Evolutionary conservation across 1,140 invertebrate genomes (phyloP).

Genomic region (Subanguina moxae): DNA sequence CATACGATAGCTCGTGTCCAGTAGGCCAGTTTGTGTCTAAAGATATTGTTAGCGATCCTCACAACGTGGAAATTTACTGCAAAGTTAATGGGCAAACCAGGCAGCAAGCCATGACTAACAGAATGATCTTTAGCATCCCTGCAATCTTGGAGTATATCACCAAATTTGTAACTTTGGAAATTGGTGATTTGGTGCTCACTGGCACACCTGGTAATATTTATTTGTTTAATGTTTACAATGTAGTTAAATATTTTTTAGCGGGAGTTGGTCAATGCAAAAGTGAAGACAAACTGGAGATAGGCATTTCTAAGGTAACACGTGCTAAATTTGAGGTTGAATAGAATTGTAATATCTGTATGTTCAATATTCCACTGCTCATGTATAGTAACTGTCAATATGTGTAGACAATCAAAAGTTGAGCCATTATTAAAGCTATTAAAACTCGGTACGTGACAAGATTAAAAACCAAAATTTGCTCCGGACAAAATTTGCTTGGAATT

Average conservation of each 20-base stretch:
- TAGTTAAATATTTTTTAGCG: background rate
- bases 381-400: too few relatives aligned
- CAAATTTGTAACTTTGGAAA: conserved; percentile 67
- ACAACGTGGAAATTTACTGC: conserved; percentile 67
- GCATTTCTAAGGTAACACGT: background rate
- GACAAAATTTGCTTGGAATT: too few relatives aligned
- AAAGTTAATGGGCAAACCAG: conserved; percentile 58
- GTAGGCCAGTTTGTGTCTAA: conserved; percentile 69
- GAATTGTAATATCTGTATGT: too few relatives aligned
- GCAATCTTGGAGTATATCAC: conserved; percentile 68
- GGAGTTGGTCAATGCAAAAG: conserved; percentile 3
- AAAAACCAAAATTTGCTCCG: too few relatives aligned
- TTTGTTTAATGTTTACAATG: background rate
- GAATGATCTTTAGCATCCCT: conserved; percentile 72
- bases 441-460: too few relatives aligned
- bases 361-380: too few relatives aligned
- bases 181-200: conserved; percentile 11
- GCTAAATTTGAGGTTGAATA: conserved; percentile 8
- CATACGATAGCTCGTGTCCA: conserved; percentile 76
- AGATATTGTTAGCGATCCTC: conserved; percentile 67
- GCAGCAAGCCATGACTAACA: conserved; percentile 63
- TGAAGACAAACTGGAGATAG: conserved; percentile 8
- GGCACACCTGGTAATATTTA: conserved; percentile 12
- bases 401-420: too few relatives aligned
- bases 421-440: too few relatives aligned